Evolutionary conservation across 2,113 vertebrate species (phyloP).

Genomic region (Myiozetetes cayanensis): DNA sequence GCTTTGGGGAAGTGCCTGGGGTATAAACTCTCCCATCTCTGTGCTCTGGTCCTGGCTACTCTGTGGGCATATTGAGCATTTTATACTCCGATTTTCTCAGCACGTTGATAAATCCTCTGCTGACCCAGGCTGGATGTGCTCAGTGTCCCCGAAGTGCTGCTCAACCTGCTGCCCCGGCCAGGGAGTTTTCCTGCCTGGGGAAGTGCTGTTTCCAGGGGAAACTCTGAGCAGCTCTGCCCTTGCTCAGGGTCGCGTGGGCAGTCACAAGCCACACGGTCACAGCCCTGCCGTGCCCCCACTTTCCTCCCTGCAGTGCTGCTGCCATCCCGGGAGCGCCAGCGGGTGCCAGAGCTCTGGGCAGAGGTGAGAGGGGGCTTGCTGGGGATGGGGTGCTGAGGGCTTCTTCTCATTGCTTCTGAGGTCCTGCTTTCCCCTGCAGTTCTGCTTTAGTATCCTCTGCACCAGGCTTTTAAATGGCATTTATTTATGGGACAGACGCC

Average conservation of each 20-base stretch:
- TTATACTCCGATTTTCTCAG: neutral
- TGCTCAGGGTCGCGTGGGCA: slow-evolving; percentile 28
- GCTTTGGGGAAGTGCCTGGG: neutral
- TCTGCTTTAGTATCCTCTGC: neutral
- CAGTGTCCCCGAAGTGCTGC: neutral
- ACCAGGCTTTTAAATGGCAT: neutral
- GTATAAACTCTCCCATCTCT: neutral
- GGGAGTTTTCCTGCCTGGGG: slow-evolving; percentile 35
- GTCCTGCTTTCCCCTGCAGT: neutral
- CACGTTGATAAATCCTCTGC: neutral
- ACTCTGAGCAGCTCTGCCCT: slow-evolving; percentile 2
- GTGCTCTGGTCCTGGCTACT: neutral
- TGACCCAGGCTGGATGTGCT: neutral
- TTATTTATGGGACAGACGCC: neutral
- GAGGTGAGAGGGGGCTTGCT: slow-evolving; percentile 21
- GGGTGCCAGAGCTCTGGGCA: neutral
- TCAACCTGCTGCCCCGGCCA: fast-evolving
- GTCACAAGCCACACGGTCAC: slow-evolving; percentile 29
- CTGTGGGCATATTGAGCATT: neutral
- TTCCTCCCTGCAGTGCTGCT: neutral
- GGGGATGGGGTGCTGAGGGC: neutral
- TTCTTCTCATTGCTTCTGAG: neutral
- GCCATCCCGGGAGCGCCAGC: neutral
- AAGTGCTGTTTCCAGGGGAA: slow-evolving; percentile 55
- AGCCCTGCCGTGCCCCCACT: neutral